Base-by-base conservation (phyloP, 2,888 invertebrate genomes). In the Nymphalis polychloros region DNA sequence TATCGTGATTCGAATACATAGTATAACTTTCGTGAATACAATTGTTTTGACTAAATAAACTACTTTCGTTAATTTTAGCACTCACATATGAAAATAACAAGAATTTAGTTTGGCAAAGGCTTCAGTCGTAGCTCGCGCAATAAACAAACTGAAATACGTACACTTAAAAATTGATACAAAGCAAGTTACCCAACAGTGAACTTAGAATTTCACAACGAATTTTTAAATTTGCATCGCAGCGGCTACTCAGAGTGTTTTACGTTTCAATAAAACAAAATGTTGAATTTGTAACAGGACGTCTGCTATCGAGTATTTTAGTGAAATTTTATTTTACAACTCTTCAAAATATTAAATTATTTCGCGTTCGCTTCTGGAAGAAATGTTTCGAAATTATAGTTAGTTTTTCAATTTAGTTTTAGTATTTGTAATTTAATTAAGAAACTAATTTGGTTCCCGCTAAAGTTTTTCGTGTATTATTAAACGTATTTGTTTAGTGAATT, bases 151-250 rank as follows among this genome's bases (percentile, higher is more conserved):
- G 53, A 53, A 66, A 64, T 50, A 23, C 23, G 31, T 48, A 49
- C 50, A 64, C 59, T 64, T 64, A 59, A 64, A 64, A 59, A 64
- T 64, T 64, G 50, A 50, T 50, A 50, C 20, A 59, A 64, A 64
- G 49, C 35, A 23, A 41, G 41, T 41, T 41, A 50, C 50, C 16
- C 16, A 47, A 64, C 64, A 20, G 55, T 47, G 50, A 50, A 20
- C 23, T 23, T 16, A 53, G 27, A 53, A 53, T 27, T 53, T 53
- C 16, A 27, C 53, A 7, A 53, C 53, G 53, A 53, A 53, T 53
- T 53, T 53, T 53, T 53, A 20, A 53, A 53, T 53, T 53, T 53
- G 27, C 53, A 53, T 53, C 53, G 27, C 41, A 41, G 17, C 13
- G 20, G 23, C 53, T 53, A 53, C 23, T 23, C 13, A 17, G 53